Base-by-base conservation (phyloP, 2,113 vertebrate genomes). In the Periophthalmus modestus region DNA sequence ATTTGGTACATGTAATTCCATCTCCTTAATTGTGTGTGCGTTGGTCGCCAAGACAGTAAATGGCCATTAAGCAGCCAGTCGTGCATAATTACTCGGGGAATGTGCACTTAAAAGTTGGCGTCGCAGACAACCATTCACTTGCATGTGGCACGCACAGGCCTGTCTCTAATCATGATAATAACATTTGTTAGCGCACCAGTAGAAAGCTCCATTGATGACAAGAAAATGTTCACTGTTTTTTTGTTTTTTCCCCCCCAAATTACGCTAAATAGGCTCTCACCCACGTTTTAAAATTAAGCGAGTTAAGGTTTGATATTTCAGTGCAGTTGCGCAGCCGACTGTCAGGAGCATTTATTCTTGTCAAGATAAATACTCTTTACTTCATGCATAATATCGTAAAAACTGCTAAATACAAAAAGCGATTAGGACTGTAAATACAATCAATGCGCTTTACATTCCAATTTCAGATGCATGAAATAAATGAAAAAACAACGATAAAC, bases 21-120 rank as follows among this genome's bases (percentile, higher is more conserved):
- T 55, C 47, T 61, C 46, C 55, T 58, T 63, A 34, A 39, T 39
- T 23, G 24, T 19, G 68, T 14, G 50, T 11, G 21, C 18, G 33
- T 11, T 12, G 36, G 36, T 69, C 75, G 63, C 57, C 33, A 57
- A 70, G 73, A 62, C 23, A 36, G 24, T 74, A 61, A 61, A 67
- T 74, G 80, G 76, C 78, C 85, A 77, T 78, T 72, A 83, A 86
- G 81, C 80, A 79, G 89, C 87, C 58, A 74, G 74, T 7, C 80
- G 47, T 71, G 72, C 74, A 80, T 90, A 87, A 90, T 91, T 93
- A 78, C 67, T 54, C 74, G 46, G 54, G 33, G 77, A 87, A 57
- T 88, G 85, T 86, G 16, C 81, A 81, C 81, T 84, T 75, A 80
- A 78, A 79, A 87, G 75, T 75, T 83, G 80, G 82, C 78, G 81